Evolutionary conservation across 2,797 vertebrate species (phyloP).

Genomic region (Benthosema pterotum): DNA sequence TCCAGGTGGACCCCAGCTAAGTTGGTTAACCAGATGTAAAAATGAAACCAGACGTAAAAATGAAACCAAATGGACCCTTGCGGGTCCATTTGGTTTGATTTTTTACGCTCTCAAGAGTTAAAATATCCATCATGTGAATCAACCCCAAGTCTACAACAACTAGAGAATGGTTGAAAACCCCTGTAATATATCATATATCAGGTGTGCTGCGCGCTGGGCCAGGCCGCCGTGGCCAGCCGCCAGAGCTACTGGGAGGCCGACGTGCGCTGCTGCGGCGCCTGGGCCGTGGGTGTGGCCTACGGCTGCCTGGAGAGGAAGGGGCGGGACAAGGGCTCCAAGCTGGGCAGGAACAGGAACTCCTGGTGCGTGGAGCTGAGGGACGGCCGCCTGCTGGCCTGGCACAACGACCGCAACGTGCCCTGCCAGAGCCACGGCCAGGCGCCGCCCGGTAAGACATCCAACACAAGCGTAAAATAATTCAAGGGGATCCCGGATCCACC

Average conservation of each 20-base stretch:
- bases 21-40: too few relatives aligned
- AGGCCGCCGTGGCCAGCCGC: conserved; percentile 40
- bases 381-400: conserved; percentile 67
- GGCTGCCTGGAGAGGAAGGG: conserved; percentile 71
- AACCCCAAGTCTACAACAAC: too few relatives aligned
- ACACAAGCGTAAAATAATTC: too few relatives aligned
- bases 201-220: conserved; percentile 74
- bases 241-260: conserved; percentile 77
- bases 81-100: too few relatives aligned
- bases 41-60: too few relatives aligned
- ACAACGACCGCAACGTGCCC: conserved; percentile 68
- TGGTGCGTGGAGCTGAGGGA: conserved; percentile 78
- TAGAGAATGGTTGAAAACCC: too few relatives aligned
- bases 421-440: conserved; percentile 39
- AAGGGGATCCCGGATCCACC: too few relatives aligned
- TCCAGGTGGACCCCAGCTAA: too few relatives aligned
- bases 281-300: conserved; percentile 78
- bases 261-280: conserved; percentile 68
- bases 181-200: too few relatives aligned
- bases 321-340: conserved; percentile 69
- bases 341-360: conserved; percentile 78
- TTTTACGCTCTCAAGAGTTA: too few relatives aligned
- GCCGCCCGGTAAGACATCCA: neutral
- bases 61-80: too few relatives aligned
- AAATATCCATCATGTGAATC: too few relatives aligned